phyloP scores from a whole-genome alignment of 2,113 vertebrate genomes.

The Rhodinocichla rosea region DNA sequence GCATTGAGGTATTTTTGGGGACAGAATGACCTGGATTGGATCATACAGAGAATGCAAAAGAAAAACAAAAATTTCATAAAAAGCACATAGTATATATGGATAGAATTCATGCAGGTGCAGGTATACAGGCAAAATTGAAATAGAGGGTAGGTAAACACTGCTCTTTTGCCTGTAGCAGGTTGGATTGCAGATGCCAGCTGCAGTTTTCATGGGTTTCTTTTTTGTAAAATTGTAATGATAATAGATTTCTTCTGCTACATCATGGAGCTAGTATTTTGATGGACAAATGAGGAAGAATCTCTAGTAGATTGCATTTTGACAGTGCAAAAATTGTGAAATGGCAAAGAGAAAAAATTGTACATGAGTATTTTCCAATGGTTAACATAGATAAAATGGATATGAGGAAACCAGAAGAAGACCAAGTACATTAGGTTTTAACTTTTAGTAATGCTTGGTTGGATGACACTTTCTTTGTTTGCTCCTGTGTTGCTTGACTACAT shows the following conservation, averaged over 20 bases:
- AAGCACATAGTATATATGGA: neutral
- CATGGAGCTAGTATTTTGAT: neutral
- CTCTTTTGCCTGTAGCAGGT: constrained; percentile 2
- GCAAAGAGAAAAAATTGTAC: neutral
- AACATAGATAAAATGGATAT: neutral
- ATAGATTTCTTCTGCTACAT: neutral
- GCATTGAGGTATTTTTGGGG: neutral
- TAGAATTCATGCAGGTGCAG: neutral
- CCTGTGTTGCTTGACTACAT: neutral
- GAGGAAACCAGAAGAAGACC: neutral
- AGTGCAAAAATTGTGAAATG: neutral
- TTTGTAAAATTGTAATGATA: neutral
- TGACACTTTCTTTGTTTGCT: neutral
- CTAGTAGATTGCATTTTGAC: neutral
- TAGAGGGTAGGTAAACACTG: neutral
- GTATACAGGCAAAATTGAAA: neutral
- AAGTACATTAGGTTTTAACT: neutral
- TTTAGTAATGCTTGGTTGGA: neutral
- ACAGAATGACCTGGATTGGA: neutral
- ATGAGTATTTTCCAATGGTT: neutral
- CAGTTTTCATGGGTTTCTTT: neutral
- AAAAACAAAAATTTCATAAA: constrained; percentile 12
- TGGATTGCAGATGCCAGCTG: neutral
- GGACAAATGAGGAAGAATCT: neutral
- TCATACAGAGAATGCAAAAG: constrained; percentile 9